A percentile compares a stretch with the other conserved stretches of the same genome.
Conservation (phyloP, 2,113 vertebrate genomes). For the Centrocercus urophasianus region DNA sequence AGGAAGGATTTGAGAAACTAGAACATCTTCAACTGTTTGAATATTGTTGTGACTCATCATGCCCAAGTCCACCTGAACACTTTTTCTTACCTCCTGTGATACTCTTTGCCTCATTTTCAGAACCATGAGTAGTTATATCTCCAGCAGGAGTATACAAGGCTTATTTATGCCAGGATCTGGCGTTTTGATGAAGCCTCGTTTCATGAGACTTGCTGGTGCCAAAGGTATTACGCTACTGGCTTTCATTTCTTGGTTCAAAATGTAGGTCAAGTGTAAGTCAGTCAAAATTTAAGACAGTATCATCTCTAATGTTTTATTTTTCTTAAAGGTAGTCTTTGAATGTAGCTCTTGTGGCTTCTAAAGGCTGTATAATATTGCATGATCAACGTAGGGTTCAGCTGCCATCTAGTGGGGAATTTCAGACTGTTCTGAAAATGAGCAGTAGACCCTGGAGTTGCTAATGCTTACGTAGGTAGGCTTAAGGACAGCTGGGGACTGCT, state of each 20-base stretch:
- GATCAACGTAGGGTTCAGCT: not conserved
- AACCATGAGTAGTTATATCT: not conserved
- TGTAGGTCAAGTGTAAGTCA: not conserved
- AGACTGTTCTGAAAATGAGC: not conserved
- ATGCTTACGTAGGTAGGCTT: not conserved
- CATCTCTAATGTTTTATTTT: not conserved
- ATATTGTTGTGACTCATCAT: not conserved
- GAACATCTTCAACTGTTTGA: not conserved
- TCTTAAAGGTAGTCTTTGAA: not conserved
- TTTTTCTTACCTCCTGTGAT: not conserved
- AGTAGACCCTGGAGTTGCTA: not conserved
- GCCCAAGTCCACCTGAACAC: not conserved
- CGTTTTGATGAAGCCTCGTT: not conserved
- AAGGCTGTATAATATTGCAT: not conserved
- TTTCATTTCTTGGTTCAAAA: not conserved
- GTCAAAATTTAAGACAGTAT: not conserved
- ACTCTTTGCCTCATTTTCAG: not conserved
- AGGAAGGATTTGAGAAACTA: not conserved
- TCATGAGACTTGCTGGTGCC: not conserved
- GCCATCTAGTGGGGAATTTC: constrained; percentile 57
- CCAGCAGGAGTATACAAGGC: not conserved
- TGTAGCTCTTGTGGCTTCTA: rapidly evolving
- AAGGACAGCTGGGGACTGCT: not conserved
- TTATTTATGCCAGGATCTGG: not conserved
- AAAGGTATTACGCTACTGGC: too few relatives aligned